Base-by-base conservation (phyloP, 2,888 invertebrate species). In the Siphlonurus alternatus region DNA sequence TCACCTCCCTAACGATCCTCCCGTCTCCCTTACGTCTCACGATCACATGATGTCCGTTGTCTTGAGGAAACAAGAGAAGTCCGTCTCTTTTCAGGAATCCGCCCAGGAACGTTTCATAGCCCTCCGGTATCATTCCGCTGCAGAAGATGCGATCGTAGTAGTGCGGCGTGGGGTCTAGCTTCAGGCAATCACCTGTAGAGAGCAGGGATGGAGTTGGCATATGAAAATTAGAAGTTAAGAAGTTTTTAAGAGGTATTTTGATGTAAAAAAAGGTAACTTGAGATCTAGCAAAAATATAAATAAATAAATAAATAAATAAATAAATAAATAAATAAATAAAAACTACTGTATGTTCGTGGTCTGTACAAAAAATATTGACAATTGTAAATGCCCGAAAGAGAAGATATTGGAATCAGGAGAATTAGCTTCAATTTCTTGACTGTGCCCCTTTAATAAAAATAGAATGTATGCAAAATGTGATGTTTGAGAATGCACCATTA, bases 81-180 rank as follows among this genome's bases (percentile, higher is more conserved):
- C 38, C 38, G 5, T 15, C 38, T 10, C 7, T 5, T 15, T 38
- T 38, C 7, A 38, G 38, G 15, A 10, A 38, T 38, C 5, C 15
- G 7, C 38, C 15, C 5, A 38, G 38, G 15, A 38, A 38, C 7
- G 15, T 10, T 5, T 86, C 83, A 72, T 86, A 84, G 69, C 82
- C 81, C 64, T 82, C 81, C 0, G 89, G 87, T 73, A 90, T 89
- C 1, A 85, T 86, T 1, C 93, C 93, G 1, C 93, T 93, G 73
- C 91, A 90, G 75, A 94, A 94, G 61, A 94, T 88, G 64, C 93
- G 80, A 75, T 94, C 93, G 73, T 94, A 94, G 63, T 81, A 81
- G 61, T 81, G 78, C 67, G 76, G 77, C 62, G 81, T 80, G 25
- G 81, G 81, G 25, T 78, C 77, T 71, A 87, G 74, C 72, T 81